A percentile compares a stretch with the other conserved stretches of the same genome.
Conservation (phyloP, 1,140 invertebrate genomes). For the Diabrotica undecimpunctata region DNA sequence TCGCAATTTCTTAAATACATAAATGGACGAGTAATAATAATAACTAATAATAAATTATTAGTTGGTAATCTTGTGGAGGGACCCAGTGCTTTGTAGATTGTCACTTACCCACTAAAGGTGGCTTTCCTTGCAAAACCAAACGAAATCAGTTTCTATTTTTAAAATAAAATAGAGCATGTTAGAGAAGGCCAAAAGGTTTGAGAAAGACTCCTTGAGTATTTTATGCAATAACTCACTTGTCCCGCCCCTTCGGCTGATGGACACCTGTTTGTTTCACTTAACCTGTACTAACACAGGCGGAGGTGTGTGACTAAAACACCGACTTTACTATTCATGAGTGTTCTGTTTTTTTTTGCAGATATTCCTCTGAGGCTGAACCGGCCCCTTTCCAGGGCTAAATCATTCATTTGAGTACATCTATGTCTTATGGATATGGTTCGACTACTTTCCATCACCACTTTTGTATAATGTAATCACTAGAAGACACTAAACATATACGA, state of each 20-base stretch:
- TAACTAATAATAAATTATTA: neutral
- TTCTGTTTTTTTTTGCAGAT: slow-evolving; percentile 49
- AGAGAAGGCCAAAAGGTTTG: slow-evolving; percentile 98
- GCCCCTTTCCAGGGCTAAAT: slow-evolving; percentile 22
- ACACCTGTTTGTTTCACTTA: slow-evolving; percentile 46
- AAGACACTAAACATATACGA: slow-evolving; percentile 15
- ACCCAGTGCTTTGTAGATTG: slow-evolving; percentile 47
- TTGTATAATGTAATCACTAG: slow-evolving; percentile 14
- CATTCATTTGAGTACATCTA: slow-evolving; percentile 14
- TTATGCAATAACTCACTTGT: slow-evolving; percentile 76
- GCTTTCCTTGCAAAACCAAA: slow-evolving; percentile 85
- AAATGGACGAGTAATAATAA: too few relatives aligned
- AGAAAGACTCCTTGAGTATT: slow-evolving; percentile 97
- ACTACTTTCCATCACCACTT: slow-evolving; percentile 20
- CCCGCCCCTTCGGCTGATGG: slow-evolving; percentile 48
- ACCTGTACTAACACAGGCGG: slow-evolving; percentile 48
- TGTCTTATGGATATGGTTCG: slow-evolving; percentile 30
- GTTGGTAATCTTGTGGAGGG: slow-evolving; percentile 6
- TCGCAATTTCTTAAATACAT: too few relatives aligned
- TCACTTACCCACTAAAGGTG: slow-evolving; percentile 52
- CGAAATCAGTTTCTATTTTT: slow-evolving; percentile 96
- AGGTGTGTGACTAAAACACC: slow-evolving; percentile 44
- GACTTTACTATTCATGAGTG: slow-evolving; percentile 46
- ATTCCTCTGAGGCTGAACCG: slow-evolving; percentile 45
- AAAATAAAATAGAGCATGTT: slow-evolving; percentile 99